Percentiles rank a stretch among this genome's conserved stretches.
Conservation (phyloP, 2,113 vertebrate species). For the Esox niger region DNA sequence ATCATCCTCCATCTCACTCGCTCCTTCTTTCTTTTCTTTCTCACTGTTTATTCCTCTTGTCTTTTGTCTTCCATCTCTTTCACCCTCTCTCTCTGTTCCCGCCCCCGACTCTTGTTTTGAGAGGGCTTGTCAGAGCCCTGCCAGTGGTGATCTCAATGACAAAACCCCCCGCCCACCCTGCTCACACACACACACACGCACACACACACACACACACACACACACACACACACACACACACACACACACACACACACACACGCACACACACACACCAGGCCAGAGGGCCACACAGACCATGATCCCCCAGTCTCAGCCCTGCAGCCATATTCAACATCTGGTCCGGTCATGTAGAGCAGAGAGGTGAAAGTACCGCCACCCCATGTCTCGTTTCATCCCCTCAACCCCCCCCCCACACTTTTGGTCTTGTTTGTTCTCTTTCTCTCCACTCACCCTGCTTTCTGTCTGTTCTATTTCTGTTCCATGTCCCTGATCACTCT, state of each 20-base stretch:
- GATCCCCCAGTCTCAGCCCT: neutral
- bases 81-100: neutral
- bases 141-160: constrained; percentile 26
- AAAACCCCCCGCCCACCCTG: constrained; percentile 2
- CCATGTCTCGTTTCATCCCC: neutral
- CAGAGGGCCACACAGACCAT: neutral
- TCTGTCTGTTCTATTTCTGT: neutral
- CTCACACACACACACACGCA: constrained; percentile 1
- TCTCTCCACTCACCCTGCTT: neutral
- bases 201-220: neutral
- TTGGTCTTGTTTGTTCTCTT: neutral
- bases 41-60: neutral
- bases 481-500: neutral
- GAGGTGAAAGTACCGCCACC: constrained; percentile 6
- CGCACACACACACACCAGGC: neutral
- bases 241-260: no score
- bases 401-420: neutral
- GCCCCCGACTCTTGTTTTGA: constrained; percentile 14
- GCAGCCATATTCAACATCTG: constrained; percentile 1
- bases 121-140: constrained; percentile 34
- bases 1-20: neutral
- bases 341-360: constrained; percentile 3
- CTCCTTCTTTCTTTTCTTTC: neutral
- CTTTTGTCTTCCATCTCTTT: neutral
- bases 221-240: neutral